Conservation (phyloP, 1,140 invertebrate species). For the Ceratina japonica region DNA sequence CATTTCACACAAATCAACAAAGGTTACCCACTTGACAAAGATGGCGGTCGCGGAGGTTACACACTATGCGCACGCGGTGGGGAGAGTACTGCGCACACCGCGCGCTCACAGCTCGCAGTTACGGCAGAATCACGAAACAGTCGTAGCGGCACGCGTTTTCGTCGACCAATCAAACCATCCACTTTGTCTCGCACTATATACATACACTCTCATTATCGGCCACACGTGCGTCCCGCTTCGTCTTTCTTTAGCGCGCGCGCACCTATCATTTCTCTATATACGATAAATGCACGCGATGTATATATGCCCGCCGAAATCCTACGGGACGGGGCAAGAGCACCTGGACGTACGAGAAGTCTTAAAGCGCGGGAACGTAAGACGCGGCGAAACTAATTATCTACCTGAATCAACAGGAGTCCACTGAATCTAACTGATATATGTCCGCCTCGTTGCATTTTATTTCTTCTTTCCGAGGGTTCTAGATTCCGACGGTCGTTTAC, state of each 20-base stretch:
- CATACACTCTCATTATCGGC: slow-evolving; percentile 34
- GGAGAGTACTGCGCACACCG: slow-evolving; percentile 60
- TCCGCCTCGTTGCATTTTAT: neutral
- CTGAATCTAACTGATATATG: neutral
- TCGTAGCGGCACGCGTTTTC: slow-evolving; percentile 63
- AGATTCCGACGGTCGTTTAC: neutral
- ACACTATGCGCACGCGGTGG: slow-evolving; percentile 62
- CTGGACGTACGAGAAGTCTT: neutral
- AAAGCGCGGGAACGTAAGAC: neutral
- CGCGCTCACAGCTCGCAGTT: slow-evolving; percentile 57
- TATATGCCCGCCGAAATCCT: neutral
- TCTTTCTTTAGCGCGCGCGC: slow-evolving; percentile 23
- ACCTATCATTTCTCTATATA: neutral
- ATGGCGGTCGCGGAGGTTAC: slow-evolving; percentile 73
- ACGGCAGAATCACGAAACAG: slow-evolving; percentile 57
- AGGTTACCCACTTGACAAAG: slow-evolving; percentile 79
- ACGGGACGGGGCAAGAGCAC: neutral
- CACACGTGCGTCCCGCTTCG: slow-evolving; percentile 31
- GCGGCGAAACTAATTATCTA: slow-evolving; percentile 3
- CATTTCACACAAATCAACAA: slow-evolving; percentile 79
- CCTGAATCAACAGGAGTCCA: slow-evolving; percentile 28
- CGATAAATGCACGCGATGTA: neutral
- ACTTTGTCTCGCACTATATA: slow-evolving; percentile 35
- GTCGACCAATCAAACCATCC: slow-evolving; percentile 59
- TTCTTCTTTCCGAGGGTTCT: no score